These are phyloP conservation scores for Fistularia commersonii DNA, from an alignment of 2,797 vertebrate genomes.

Conservation along the genomic window DNA sequence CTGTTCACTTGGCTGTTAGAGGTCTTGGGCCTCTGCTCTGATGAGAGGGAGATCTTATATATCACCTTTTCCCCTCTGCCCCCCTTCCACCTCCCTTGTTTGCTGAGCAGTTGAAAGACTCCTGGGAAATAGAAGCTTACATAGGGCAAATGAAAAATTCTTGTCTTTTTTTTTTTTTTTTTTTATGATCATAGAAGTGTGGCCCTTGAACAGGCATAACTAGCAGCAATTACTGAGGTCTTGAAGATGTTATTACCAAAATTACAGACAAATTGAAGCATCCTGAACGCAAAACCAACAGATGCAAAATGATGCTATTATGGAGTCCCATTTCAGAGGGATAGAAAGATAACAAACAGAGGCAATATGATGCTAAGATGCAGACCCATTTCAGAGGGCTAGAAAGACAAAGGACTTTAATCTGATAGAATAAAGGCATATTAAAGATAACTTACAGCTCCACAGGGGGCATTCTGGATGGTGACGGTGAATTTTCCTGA, in stretches of 20 bases:
- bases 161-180: conserved; percentile 61
- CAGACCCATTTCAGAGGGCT: not conserved
- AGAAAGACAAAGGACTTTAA: not conserved
- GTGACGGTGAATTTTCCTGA: conserved; percentile 86
- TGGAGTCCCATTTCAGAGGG: too few relatives aligned
- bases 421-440: not conserved
- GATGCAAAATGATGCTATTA: too few relatives aligned
- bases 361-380: too few relatives aligned
- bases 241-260: too few relatives aligned
- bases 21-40: conserved; percentile 57
- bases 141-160: conserved; percentile 38
- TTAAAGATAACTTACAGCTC: conserved; percentile 79
- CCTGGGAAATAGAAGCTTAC: conserved; percentile 67
- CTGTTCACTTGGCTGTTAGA: conserved; percentile 70
- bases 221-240: too few relatives aligned
- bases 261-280: too few relatives aligned
- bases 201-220: conserved; percentile 1
- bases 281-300: too few relatives aligned
- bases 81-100: conserved; percentile 53
- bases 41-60: conserved; percentile 77
- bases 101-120: conserved; percentile 13
- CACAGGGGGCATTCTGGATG: conserved; percentile 88
- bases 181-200: conserved; percentile 55
- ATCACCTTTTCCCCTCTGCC: conserved; percentile 51
- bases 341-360: too few relatives aligned